Base-by-base conservation (phyloP, 2,113 vertebrate species). In the Mastomys natalensis region DNA sequence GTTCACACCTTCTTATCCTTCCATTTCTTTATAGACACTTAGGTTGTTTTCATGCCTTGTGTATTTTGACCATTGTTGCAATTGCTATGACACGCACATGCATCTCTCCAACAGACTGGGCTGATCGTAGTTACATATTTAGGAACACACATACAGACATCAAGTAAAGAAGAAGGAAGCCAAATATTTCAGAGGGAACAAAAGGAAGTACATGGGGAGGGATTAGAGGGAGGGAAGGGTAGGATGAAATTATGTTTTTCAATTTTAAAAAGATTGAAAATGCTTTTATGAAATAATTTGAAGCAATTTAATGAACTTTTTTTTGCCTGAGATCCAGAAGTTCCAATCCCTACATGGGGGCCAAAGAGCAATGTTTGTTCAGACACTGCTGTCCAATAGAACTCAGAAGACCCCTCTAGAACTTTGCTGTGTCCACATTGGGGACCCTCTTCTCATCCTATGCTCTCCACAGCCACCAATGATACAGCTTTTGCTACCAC, bases 71-170 rank as follows among this genome's bases (percentile, higher is more conserved):
- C n/a, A 48, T n/a, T 73, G 19, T 22, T 55, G 2, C 19, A 76
- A 7, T 22, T 21, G 15, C 43, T 3, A 26, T 34, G 24, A 21
- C 2, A 0, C 68, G 0, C 7, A 22, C 34, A 22, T 82, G 4
- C 37, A 82, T 40, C 34, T 64, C 34, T 51, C 48, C 19, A 37
- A 43, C 3, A 17, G 6, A 12, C 77, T 37, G 31, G 34, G 31
- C 8, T 80, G 77, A 4, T 11, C 53, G 8, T 37, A 80, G 16
- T 53, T 53, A 37, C 31, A 37, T 53, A 86, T 62, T 64, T 62
- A 40, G n/a, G 2, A 55, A 40, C 53, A 58, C 66, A 21, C 29
- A 0, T n/a, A n/a, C 0, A 8, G 19, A 40, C 68, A 72, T 21
- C 70, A 72, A n/a, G 16, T 72, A n/a, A n/a, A n/a, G n/a, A 21